Base-by-base conservation (phyloP, 53 echinoderm and acorn worm species). In the Luidia sarsii region DNA sequence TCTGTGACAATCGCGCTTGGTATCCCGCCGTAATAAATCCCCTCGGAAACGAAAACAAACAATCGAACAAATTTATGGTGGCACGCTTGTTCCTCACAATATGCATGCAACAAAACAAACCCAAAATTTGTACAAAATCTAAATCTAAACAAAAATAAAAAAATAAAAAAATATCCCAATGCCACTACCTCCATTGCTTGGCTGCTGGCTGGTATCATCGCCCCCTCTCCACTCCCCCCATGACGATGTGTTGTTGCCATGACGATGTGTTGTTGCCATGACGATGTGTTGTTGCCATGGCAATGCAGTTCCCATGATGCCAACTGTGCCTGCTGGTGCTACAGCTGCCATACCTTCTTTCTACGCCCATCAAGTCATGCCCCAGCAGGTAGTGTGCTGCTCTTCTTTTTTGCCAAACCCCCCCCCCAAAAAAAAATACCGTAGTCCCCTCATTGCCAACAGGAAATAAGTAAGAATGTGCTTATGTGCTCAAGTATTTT, bases 261-360 rank as follows among this genome's bases (percentile, higher is more conserved):
- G 72, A 72, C 39, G 72, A 72, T 72, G 72, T 72, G 33, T 72
- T 72, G 72, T 72, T 72, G 72, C 72, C 72, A 72, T 72, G 72
- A 77, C 48, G 46, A 77, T 77, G 77, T 61, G 39, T 53, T 70
- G 82, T 68, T 84, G 63, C 70, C 83, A 71, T 83, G 83, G 70
- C 71, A 71, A 82, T 67, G 51, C 85, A 92, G 92, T 92, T 84
- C 92, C 88, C 62, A 88, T 92, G 80, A 92, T 92, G 92, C 85
- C 87, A 83, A 70, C 92, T 38, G 73, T 92, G 84, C 88, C 92
- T 52, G 52, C 81, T 19, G 81, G 81, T 65, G 85, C 66, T 46
- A 69, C 84, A 36, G 88, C 85, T 39, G 69, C 87, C 59, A 88
- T 71, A 63, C 80, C 88, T 49, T 87, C 91, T 43, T 81, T 88